These are phyloP conservation scores for Cryptoprocta ferox DNA, from an alignment of 2,797 vertebrate species.

Conservation along the genomic window DNA sequence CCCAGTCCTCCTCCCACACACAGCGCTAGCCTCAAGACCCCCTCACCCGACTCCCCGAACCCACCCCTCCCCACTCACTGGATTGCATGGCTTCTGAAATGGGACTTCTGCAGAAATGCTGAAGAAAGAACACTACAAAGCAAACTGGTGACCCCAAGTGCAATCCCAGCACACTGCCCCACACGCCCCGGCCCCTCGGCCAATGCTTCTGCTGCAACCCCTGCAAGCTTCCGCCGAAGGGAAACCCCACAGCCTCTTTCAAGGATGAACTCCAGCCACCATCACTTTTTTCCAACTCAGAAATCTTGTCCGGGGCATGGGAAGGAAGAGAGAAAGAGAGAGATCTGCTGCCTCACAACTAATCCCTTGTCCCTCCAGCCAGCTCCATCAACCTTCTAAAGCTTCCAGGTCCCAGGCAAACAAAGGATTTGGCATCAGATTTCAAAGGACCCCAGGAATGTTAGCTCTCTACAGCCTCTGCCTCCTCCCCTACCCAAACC, in stretches of 20 bases:
- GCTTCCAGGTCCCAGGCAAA: not conserved
- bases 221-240: accelerated
- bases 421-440: not conserved
- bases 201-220: not conserved
- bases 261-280: not conserved
- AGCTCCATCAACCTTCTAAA: not conserved
- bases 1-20: not conserved
- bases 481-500: not conserved
- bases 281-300: not conserved
- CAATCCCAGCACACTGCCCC: not conserved
- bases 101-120: not conserved
- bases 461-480: not conserved
- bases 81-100: not conserved
- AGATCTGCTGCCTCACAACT: not conserved
- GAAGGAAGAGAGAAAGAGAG: not conserved
- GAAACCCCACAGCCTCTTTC: not conserved
- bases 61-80: not conserved
- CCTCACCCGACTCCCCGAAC: not conserved
- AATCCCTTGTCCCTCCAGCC: not conserved
- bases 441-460: not conserved
- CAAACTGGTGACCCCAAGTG: accelerated
- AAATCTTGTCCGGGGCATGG: not conserved
- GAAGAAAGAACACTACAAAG: not conserved
- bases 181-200: not conserved
- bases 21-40: not conserved